Base-by-base conservation (phyloP, 2,113 vertebrate genomes). In the Carlito syrichta region DNA sequence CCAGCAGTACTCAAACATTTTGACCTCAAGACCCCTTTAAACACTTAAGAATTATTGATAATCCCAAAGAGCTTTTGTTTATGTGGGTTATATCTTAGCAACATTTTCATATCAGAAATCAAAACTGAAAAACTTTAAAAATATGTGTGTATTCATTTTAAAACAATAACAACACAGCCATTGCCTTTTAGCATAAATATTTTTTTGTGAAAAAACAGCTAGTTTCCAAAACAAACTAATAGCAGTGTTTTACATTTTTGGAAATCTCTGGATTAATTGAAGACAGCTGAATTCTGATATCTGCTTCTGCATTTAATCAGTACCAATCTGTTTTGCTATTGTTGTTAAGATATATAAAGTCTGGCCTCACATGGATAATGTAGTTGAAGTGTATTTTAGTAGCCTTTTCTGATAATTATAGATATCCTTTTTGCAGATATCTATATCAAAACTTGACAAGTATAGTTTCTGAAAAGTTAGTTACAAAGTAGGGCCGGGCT, bases 251-350 rank as follows among this genome's bases (percentile, higher is more conserved):
- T 90, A 54, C 40, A 73, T 82, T 92, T 96, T 92, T 90, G 52
- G 5, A 90, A 81, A 83, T 79, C 66, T 96, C 60, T 74, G 62
- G 73, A 62, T 94, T 96, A 96, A 94, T 52, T 78, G 77, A 97
- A 91, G 58, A 94, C 45, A 96, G 78, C 78, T 96, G 91, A 88
- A 88, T 87, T 93, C 78, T 96, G 77, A 56, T 83, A 30, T 32
- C 48, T 62, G 20, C 71, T 92, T 77, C 58, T 76, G 78, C 86
- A 83, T 76, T 97, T 71, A 74, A 52, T 86, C 83, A 58, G 20
- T 35, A 69, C 35, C 56, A 77, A 38, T 84, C 92, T 77, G 77
- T 92, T 82, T 89, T 63, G n/a, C 68, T 81, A 40, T 45, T 48
- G 30, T 83, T 62, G 27, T 71, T 56, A 66, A 82, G 20, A 22